phyloP scores from a whole-genome alignment of 2,888 invertebrate genomes.

The Pollenia labialis region DNA sequence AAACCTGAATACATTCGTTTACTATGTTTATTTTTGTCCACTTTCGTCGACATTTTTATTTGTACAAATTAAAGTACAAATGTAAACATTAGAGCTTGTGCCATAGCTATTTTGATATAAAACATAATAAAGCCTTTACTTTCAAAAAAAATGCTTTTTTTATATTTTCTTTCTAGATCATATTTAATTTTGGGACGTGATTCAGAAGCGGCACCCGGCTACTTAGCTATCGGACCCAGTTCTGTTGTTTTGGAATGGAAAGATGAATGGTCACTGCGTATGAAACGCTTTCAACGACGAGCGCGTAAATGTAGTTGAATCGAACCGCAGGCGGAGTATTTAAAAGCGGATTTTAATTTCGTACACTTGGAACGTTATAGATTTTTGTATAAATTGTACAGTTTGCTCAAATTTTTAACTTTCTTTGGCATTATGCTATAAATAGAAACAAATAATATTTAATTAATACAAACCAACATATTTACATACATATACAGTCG shows the following conservation, averaged over 20 bases:
- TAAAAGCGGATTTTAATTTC: constrained; percentile 83
- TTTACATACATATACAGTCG: neutral
- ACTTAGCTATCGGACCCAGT: constrained; percentile 82
- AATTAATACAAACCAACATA: constrained; percentile 11
- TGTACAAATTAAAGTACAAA: too few relatives aligned
- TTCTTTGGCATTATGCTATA: constrained; percentile 83
- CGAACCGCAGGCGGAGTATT: constrained; percentile 84
- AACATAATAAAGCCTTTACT: too few relatives aligned
- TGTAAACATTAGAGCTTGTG: too few relatives aligned
- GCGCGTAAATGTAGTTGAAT: constrained; percentile 84
- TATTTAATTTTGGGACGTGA: constrained; percentile 83
- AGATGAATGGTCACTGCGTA: constrained; percentile 83
- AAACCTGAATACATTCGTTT: too few relatives aligned
- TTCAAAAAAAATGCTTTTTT: neutral
- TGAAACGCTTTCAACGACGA: constrained; percentile 83
- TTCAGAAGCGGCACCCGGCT: constrained; percentile 82
- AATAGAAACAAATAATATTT: constrained; percentile 62
- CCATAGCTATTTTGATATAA: too few relatives aligned
- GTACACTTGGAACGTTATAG: constrained; percentile 83
- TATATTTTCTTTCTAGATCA: constrained; percentile 76
- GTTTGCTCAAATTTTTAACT: constrained; percentile 83
- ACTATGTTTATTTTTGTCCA: too few relatives aligned
- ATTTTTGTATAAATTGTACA: constrained; percentile 84
- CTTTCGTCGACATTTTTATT: too few relatives aligned
- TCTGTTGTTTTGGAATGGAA: constrained; percentile 83